phyloP scores from a whole-genome alignment of 2,797 vertebrate species.

The Nyctibius grandis region DNA sequence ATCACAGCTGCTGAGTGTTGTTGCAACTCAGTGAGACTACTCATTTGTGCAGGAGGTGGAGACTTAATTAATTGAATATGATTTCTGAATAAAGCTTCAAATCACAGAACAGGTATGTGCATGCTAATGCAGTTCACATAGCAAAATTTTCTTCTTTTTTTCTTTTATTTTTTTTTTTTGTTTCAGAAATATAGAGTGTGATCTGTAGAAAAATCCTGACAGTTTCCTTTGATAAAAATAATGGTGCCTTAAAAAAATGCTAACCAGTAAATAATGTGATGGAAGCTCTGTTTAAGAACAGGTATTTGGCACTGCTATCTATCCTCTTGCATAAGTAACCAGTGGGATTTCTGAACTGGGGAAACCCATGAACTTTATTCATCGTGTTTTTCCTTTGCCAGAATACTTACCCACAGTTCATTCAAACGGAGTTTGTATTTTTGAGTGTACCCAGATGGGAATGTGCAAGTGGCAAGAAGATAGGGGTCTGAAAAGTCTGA shows the following conservation, averaged over 20 bases:
- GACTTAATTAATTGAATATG: slow-evolving; percentile 16
- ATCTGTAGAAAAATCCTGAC: neutral
- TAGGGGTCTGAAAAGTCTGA: neutral
- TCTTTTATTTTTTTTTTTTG: neutral
- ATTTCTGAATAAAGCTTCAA: slow-evolving; percentile 4
- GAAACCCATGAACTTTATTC: neutral
- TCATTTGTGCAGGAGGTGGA: slow-evolving; percentile 21
- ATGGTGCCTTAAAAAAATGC: neutral
- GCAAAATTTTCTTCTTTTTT: neutral
- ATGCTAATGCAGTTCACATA: neutral
- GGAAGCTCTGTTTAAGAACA: neutral
- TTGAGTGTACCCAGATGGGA: neutral
- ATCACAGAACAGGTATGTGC: neutral
- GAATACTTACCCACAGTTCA: neutral
- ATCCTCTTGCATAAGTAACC: neutral
- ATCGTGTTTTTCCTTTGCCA: neutral
- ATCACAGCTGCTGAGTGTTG: slow-evolving; percentile 32
- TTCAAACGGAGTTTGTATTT: neutral
- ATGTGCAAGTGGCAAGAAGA: neutral
- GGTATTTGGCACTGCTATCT: neutral
- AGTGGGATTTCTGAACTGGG: neutral
- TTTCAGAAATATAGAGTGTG: neutral
- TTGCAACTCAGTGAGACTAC: neutral
- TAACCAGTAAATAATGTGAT: neutral
- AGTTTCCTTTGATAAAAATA: neutral